Percentiles rank a stretch among this genome's conserved stretches.
These are phyloP conservation scores for Alouatta palliata DNA, from an alignment of 2,113 vertebrate genomes.

Conservation along the genomic window DNA sequence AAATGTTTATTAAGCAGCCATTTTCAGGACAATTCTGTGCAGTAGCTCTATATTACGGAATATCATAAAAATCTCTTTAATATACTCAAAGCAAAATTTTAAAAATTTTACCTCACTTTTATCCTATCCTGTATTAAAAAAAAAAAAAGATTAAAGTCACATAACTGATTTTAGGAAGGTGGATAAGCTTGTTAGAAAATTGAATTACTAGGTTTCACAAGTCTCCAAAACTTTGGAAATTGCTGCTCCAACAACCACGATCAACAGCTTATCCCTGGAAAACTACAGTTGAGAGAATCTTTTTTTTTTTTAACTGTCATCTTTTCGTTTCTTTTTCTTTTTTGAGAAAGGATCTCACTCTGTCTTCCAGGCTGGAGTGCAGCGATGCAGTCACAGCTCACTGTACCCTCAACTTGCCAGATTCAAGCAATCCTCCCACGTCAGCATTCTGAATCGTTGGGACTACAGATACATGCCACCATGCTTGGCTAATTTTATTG, in stretches of 20 bases:
- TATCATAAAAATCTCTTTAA: slow-evolving; percentile 32
- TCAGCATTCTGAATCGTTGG: not conserved
- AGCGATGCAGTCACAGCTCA: not conserved
- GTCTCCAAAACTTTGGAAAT: not conserved
- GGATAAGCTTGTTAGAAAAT: not conserved
- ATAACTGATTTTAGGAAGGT: not conserved
- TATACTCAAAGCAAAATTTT: not conserved
- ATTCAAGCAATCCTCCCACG: not conserved
- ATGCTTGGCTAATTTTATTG: not conserved
- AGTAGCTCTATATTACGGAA: not conserved
- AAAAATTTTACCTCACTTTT: not conserved
- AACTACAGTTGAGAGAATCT: not conserved
- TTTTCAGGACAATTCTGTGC: slow-evolving; percentile 18
- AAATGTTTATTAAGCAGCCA: slow-evolving; percentile 1
- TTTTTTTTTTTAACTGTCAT: not conserved
- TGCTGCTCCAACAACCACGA: not conserved
- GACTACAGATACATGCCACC: not conserved
- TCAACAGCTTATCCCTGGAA: not conserved
- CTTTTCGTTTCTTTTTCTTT: not conserved
- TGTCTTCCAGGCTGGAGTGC: not conserved
- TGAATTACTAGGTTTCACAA: not conserved
- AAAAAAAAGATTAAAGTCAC: not conserved
- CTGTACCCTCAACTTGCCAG: not conserved
- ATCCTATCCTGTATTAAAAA: not conserved
- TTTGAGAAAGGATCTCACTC: not conserved